These are phyloP conservation scores for Hirundo rustica DNA, from an alignment of 2,797 vertebrate species.

Conservation along the genomic window DNA sequence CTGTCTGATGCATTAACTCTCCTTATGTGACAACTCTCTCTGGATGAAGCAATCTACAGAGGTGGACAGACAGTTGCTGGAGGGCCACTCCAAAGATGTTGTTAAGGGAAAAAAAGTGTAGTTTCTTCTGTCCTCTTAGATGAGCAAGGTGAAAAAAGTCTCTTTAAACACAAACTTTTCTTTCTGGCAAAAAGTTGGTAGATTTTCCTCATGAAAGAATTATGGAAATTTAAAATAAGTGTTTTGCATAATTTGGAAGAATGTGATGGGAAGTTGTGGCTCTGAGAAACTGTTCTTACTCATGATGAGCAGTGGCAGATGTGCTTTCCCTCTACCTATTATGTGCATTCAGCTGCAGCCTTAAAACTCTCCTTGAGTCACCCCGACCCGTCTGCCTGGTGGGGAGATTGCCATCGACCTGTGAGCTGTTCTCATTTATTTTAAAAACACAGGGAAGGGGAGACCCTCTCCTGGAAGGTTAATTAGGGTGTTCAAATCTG, in stretches of 20 bases:
- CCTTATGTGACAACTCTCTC: background rate
- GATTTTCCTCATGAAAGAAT: background rate
- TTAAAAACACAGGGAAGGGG: background rate
- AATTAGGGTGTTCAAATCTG: background rate
- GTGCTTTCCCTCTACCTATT: background rate
- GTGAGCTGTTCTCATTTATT: background rate
- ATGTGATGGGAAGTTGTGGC: background rate
- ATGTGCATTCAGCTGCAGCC: background rate
- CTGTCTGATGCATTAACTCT: background rate
- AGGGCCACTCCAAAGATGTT: background rate
- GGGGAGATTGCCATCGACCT: background rate
- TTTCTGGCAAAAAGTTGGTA: background rate
- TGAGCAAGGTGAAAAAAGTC: background rate
- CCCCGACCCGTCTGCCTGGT: background rate
- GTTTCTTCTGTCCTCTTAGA: background rate
- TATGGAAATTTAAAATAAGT: background rate
- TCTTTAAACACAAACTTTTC: background rate
- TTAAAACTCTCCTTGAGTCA: background rate
- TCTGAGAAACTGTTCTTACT: background rate
- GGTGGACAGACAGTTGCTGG: background rate
- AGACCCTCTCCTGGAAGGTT: background rate
- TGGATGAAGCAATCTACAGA: background rate
- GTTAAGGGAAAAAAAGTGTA: background rate
- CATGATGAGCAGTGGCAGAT: background rate
- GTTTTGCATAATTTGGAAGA: background rate